These are phyloP conservation scores for Leuctra nigra DNA, from an alignment of 2,888 invertebrate species.

Conservation along the genomic window DNA sequence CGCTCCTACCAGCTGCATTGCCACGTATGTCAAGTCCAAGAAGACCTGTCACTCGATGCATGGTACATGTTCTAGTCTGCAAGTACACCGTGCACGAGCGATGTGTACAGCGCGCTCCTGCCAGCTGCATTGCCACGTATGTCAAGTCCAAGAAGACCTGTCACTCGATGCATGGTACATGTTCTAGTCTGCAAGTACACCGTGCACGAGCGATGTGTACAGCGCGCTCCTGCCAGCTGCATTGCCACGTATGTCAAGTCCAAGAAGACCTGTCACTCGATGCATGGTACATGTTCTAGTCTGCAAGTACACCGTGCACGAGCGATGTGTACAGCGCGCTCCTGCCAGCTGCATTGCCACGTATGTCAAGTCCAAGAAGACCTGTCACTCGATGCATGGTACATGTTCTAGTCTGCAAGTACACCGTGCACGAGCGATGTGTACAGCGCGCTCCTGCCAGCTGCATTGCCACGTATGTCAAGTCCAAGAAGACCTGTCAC, in stretches of 20 bases:
- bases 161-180: slow-evolving; percentile 67
- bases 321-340: slow-evolving; percentile 93
- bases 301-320: slow-evolving; percentile 97
- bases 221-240: slow-evolving; percentile 90
- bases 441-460: slow-evolving; percentile 92
- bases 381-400: slow-evolving; percentile 66
- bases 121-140: slow-evolving; percentile 93
- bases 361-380: slow-evolving; percentile 89
- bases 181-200: slow-evolving; percentile 99
- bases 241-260: slow-evolving; percentile 95
- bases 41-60: too few relatives aligned
- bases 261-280: slow-evolving; percentile 65
- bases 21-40: too few relatives aligned
- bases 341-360: slow-evolving; percentile 95
- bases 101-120: slow-evolving; percentile 93
- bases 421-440: slow-evolving; percentile 97
- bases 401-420: too few relatives aligned
- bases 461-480: slow-evolving; percentile 94
- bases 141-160: slow-evolving; percentile 85
- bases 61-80: too few relatives aligned
- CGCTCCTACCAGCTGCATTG: too few relatives aligned
- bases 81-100: slow-evolving; percentile 97
- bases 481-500: slow-evolving; percentile 76
- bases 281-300: too few relatives aligned
- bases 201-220: slow-evolving; percentile 96